Base-by-base conservation (phyloP, 2,888 invertebrate species). In the Macropis europaea region DNA sequence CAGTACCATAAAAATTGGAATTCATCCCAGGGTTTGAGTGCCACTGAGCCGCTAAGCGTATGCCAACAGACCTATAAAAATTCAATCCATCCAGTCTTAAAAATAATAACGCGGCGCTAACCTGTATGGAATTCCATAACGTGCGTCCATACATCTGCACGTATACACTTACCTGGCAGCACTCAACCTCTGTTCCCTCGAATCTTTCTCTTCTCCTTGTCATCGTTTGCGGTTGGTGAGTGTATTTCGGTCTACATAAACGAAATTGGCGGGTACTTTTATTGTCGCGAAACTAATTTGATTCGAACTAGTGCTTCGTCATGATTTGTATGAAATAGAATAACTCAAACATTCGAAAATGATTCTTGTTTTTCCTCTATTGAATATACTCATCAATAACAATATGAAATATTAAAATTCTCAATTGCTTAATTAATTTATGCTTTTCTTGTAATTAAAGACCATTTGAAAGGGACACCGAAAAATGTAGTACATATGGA, bases 21-120 rank as follows among this genome's bases (percentile, higher is more conserved):
- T 30, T 62, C 47, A 42, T 45, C 52, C 56, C 15, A 38, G 50
- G 50, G 62, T 60, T 61, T 84, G 84, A 84, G 84, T 77, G 81
- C 83, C 86, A 74, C 86, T 86, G 86, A 32, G n/a, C 34, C 34
- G 62, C 73, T 72, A 78, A 80, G 78, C 77, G 77, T 82, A 81
- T 77, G 81, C 83, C 78, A 81, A 79, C 74, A 77, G 76, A 81
- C 85, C 85, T 86, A 85, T 87, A 87, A 87, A 87, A 87, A 87
- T 87, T 86, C 86, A 87, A 87, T 87, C 81, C 86, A 68, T 74
- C 82, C 82, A 81, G 83, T 81, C 84, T 86, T 84, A 84, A 86
- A 86, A 86, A 87, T 87, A 85, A 86, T 87, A 85, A 87, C 76
- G 82, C 82, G 84, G 79, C 82, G 82, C 82, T 80, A 69, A 67